Evolutionary conservation across 2,797 vertebrate species (phyloP), one percentile per base, ranked within the genome.

Genomic region (Pelobates cultripes): DNA sequence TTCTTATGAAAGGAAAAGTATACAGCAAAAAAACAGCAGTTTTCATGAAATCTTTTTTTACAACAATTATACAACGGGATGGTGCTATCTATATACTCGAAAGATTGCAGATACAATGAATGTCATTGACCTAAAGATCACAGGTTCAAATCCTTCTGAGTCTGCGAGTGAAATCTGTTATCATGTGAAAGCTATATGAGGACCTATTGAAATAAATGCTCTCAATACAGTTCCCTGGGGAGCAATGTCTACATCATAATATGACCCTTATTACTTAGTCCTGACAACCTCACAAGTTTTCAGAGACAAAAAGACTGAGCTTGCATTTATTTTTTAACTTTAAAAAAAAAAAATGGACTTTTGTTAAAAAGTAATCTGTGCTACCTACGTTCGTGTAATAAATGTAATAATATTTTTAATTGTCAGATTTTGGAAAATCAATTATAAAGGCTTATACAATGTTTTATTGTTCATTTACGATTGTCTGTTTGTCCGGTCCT

Each of bases 201-300:
- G 66, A 51, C 75, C 68, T 69, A 77, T 77, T 77, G 75, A 77
- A 77, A 77, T 55, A 77, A 63, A 77, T 69, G 75, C 47, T 77
- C 47, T 77, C 0, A 42, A 78, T 70, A 53, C 67, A 70, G 76
- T 60, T 78, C 76, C 67, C 67, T 28, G 51, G 76, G 51, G 76
- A 70, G n/a, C 12, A n/a, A 7, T 45, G 68, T 41, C 76, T 60
- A 70, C 76, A 70, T 78, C 68, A 78, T 78, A 61, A 78, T 78
- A 13, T 70, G 68, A 69, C 57, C 69, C 76, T 78, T 70, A 70
- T 78, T 70, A 63, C 76, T 78, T 78, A 78, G 44, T 70, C 68
- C 28, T 78, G 67, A 61, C 68, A 70, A 60, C 47, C 67, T 60
- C 41, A 70, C 47, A 78, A 78, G 51, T 78, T 78, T 70, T 78